A percentile compares a stretch with the other conserved stretches of the same genome.
These are phyloP conservation scores for Archegozetes longisetosus DNA, from an alignment of 1,140 invertebrate genomes.

Conservation along the genomic window DNA sequence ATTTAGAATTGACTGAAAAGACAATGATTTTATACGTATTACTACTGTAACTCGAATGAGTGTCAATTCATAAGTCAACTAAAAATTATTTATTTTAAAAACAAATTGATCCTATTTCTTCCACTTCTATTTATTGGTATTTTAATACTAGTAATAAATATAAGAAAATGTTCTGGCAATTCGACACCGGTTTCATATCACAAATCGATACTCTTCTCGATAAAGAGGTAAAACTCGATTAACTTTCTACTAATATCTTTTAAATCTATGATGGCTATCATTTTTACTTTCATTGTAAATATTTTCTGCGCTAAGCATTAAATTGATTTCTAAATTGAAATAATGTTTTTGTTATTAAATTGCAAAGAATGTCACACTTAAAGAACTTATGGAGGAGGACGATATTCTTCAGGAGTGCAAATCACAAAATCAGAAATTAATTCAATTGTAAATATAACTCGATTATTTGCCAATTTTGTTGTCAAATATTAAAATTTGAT, in stretches of 20 bases:
- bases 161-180: constrained; percentile 59
- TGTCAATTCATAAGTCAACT: too few relatives aligned
- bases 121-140: too few relatives aligned
- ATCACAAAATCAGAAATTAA: constrained; percentile 71
- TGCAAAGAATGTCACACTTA: constrained; percentile 69
- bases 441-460: constrained; percentile 65
- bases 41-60: too few relatives aligned
- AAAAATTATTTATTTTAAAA: too few relatives aligned
- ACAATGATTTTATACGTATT: too few relatives aligned
- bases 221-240: constrained; percentile 51
- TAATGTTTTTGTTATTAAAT: constrained; percentile 5
- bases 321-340: neutral
- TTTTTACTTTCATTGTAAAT: neutral
- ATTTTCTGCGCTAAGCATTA: neutral
- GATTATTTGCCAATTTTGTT: neutral
- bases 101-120: too few relatives aligned
- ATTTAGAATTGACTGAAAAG: too few relatives aligned
- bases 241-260: neutral
- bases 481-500: neutral
- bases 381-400: constrained; percentile 79
- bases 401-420: constrained; percentile 91
- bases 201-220: constrained; percentile 55
- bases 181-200: constrained; percentile 48
- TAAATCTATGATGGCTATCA: neutral
- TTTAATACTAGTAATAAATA: too few relatives aligned